Evolutionary conservation across 2,113 vertebrate genomes (phyloP), one percentile per base, ranked within the genome.

Genomic region (Myodes glareolus): DNA sequence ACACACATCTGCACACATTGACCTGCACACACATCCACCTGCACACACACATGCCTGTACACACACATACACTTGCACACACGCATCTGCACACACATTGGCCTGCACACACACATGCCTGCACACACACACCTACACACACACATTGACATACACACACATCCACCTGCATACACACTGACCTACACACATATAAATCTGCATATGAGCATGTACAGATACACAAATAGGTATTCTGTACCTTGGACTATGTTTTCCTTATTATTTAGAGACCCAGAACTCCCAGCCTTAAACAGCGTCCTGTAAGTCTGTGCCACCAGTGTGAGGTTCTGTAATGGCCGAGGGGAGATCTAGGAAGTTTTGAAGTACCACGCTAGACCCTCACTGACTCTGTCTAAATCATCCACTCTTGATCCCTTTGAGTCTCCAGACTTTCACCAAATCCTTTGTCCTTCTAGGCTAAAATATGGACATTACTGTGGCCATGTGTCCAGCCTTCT

Each of bases 261-360:
- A 87, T 85, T 80, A 72, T 47, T 65, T 27, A 90, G 72, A 93
- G 45, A 75, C 27, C 77, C 31, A 27, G 95, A 96, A 88, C 12
- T 85, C 45, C 39, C 77, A 63, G 39, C n/a, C 65, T 55, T 55
- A 63, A 39, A 7, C 88, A 75, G 75, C 86, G 31, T 80, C 52
- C 85, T 92, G 80, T 39, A 29, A 7, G 72, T 82, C 70, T 81
- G 68, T 47, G 76, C 45, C 50, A 78, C 65, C n/a, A 88, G 78
- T 0, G 29, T 61, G 55, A 21, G 90, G 8, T 55, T 94, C 61
- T 61, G 61, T 65, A 91, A 84, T 10, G 92, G 12, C 75, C 45
- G 45, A 33, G 16, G 11, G 77, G 25, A 89, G 33, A 36, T 61
- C 45, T 73, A 0, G 11, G 84, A 70, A 80, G 42, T 61, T 12